phyloP scores from a whole-genome alignment of 2,797 vertebrate genomes.

The Urosaurus nigricauda region DNA sequence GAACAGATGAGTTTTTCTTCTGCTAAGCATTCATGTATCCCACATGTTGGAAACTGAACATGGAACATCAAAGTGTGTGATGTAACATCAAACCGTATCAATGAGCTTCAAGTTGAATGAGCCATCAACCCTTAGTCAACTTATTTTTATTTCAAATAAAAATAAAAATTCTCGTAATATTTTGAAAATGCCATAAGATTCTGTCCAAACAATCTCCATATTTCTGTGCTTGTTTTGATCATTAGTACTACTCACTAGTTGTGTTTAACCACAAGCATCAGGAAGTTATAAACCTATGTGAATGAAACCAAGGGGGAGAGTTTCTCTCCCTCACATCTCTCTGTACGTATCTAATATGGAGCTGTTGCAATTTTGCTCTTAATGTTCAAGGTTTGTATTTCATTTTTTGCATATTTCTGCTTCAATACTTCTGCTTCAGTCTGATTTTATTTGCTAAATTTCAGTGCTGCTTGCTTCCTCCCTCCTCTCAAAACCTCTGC shows the following conservation, averaged over 20 bases:
- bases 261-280: background rate
- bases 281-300: background rate
- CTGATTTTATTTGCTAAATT: conserved; percentile 67
- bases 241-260: background rate
- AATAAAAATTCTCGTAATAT: conserved; percentile 25
- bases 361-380: conserved; percentile 9
- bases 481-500: conserved; percentile 70
- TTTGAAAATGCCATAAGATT: background rate
- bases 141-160: conserved; percentile 30
- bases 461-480: conserved; percentile 48
- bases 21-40: background rate
- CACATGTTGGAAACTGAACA: background rate
- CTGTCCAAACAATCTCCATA: background rate
- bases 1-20: background rate
- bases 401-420: conserved; percentile 60
- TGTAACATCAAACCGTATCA: background rate
- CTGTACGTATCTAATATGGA: conserved; percentile 3
- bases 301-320: background rate
- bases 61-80: background rate
- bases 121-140: background rate
- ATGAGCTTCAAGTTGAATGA: background rate
- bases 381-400: conserved; percentile 48
- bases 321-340: conserved; percentile 21
- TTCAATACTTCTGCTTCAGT: conserved; percentile 67
- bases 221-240: background rate